Evolutionary conservation across 2,888 invertebrate species (phyloP), one percentile per base, ranked within the genome.

Genomic region (Cloeon dipterum): DNA sequence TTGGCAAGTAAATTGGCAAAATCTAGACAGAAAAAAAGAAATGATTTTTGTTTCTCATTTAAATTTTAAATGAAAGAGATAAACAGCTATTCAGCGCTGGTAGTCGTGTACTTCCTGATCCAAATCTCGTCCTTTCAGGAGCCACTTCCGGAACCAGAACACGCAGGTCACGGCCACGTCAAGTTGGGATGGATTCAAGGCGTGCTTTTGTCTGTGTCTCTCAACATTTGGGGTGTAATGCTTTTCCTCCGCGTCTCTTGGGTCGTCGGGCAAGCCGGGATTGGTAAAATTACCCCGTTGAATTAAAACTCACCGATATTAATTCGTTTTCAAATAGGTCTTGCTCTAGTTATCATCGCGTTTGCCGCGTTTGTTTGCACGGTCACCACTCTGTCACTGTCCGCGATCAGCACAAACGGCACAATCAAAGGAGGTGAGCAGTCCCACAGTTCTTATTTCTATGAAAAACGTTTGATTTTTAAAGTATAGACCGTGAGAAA

Each of bases 381-480:
- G 46, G 73, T 86, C 50, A 85, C 85, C 14, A 83, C 85, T 2
- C 64, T 85, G 29, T 83, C 83, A 5, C 65, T 86, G 56, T 81
- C 81, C 46, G 82, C 85, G 40, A 78, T 85, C 48, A 75, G 79
- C 56, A 96, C 96, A 44, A 98, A 96, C 61, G 96, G 96, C 39
- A 88, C 93, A 62, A 89, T 94, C 39, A 89, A 88, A 70, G 93
- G 93, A 66, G 93, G 86, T 83, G 62, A 23, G n/a, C 8, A n/a
- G 8, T 23, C 51, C 52, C 20, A n/a, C n/a, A n/a, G n/a, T n/a
- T n/a, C n/a, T n/a, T n/a, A n/a, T n/a, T n/a, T n/a, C n/a, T n/a
- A n/a, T n/a, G n/a, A n/a, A n/a, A n/a, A n/a, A n/a, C n/a, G n/a
- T n/a, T n/a, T n/a, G n/a, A n/a, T n/a, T n/a, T n/a, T n/a, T n/a